Conservation (phyloP, 1,140 invertebrate species). For the Listronotus bonariensis region DNA sequence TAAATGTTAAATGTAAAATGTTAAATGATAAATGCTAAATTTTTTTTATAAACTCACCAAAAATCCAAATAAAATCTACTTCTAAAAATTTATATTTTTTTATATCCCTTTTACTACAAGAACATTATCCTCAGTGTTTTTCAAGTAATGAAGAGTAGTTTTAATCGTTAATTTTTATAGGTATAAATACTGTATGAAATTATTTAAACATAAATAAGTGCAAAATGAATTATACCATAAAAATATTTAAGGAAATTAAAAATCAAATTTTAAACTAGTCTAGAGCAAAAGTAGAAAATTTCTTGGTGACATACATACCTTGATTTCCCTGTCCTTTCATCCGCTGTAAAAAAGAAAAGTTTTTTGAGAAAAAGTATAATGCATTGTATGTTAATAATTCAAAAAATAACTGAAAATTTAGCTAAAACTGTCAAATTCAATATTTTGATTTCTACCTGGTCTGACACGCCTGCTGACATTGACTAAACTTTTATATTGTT, state of each 20-base stretch:
- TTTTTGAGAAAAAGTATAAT: slow-evolving; percentile 36
- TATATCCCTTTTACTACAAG: no score
- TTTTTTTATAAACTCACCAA: no score
- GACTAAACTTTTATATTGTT: slow-evolving; percentile 58
- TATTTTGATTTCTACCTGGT: slow-evolving; percentile 63
- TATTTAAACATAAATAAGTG: no score
- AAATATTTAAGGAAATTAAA: not conserved
- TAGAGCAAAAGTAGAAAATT: not conserved
- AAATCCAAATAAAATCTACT: no score
- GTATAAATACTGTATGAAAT: no score
- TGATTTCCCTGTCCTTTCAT: slow-evolving; percentile 89
- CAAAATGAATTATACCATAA: no score
- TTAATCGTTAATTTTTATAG: no score
- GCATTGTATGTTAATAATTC: slow-evolving; percentile 30
- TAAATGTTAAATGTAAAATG: no score
- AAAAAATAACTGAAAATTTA: slow-evolving; percentile 19
- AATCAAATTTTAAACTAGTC: not conserved
- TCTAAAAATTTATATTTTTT: no score
- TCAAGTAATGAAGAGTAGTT: no score
- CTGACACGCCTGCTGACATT: slow-evolving; percentile 74
- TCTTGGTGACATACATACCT: slow-evolving; percentile 60
- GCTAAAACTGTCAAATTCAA: slow-evolving; percentile 45
- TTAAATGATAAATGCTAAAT: no score
- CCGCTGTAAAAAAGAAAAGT: slow-evolving; percentile 69
- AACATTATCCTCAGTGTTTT: no score